These are phyloP conservation scores for Hydroisotoma schaefferi DNA, from an alignment of 2,888 invertebrate species.

Conservation along the genomic window DNA sequence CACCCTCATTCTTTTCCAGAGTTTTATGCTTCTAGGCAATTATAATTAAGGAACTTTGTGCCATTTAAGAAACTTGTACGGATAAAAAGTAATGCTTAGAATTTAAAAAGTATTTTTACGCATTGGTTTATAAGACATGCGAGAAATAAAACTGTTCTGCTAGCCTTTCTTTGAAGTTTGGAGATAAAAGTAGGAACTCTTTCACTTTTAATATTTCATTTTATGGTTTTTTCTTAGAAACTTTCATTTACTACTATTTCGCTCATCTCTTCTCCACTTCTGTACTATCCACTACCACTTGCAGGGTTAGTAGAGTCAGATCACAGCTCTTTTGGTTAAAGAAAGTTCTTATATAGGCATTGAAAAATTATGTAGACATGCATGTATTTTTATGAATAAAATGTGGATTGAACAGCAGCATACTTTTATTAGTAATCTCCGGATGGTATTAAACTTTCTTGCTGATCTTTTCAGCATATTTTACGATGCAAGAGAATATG, in stretches of 20 bases:
- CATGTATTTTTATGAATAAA: slow-evolving; percentile 13
- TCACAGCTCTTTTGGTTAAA: neutral
- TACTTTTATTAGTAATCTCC: slow-evolving; percentile 32
- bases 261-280: neutral
- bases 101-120: slow-evolving; percentile 36
- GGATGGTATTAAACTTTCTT: slow-evolving; percentile 31
- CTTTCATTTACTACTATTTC: neutral
- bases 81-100: slow-evolving; percentile 45
- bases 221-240: slow-evolving; percentile 34
- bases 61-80: slow-evolving; percentile 44
- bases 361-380: too few relatives aligned
- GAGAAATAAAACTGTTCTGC: slow-evolving; percentile 23
- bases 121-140: slow-evolving; percentile 32
- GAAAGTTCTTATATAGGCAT: too few relatives aligned
- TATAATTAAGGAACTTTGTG: slow-evolving; percentile 46
- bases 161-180: slow-evolving; percentile 34
- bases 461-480: slow-evolving; percentile 32
- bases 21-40: slow-evolving; percentile 34
- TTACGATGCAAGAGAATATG: slow-evolving; percentile 14
- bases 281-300: neutral
- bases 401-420: too few relatives aligned
- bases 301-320: too few relatives aligned
- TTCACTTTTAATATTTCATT: slow-evolving; percentile 39
- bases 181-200: slow-evolving; percentile 40
- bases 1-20: slow-evolving; percentile 13